These are phyloP conservation scores for Tokudaia muenninki DNA, from an alignment of 2,797 vertebrate species.

Conservation along the genomic window DNA sequence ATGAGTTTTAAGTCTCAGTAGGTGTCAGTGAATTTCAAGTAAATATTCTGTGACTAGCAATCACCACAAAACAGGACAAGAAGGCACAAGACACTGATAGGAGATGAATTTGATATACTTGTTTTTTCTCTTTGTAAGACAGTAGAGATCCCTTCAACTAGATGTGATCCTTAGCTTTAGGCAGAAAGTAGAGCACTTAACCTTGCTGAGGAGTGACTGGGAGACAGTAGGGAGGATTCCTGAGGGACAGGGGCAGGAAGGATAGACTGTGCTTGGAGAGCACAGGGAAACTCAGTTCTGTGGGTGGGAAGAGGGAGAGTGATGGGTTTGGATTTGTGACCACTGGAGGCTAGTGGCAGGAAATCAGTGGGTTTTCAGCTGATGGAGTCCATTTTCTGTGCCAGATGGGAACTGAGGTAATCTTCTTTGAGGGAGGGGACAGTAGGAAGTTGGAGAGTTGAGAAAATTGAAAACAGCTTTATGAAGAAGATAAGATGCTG, in stretches of 20 bases:
- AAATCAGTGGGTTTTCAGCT: conserved; percentile 60
- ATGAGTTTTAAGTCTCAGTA: neutral
- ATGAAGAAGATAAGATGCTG: conserved; percentile 22
- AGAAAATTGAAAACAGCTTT: conserved; percentile 73
- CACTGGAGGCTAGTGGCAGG: conserved; percentile 47
- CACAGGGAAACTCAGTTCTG: neutral
- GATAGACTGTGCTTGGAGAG: neutral
- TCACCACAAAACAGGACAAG: neutral
- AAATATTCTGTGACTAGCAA: neutral
- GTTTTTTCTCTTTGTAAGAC: neutral
- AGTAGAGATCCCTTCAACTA: neutral
- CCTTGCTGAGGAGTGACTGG: neutral
- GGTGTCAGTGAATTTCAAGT: neutral
- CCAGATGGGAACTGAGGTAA: conserved; percentile 54
- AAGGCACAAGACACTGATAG: neutral
- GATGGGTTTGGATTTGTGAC: neutral
- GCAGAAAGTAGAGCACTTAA: neutral
- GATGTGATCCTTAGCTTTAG: neutral
- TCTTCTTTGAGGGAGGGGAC: neutral
- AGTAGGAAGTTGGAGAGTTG: neutral
- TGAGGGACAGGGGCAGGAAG: neutral
- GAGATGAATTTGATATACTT: neutral
- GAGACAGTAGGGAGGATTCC: neutral
- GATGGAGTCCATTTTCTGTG: conserved; percentile 51
- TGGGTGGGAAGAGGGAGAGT: neutral